A percentile compares a stretch with the other conserved stretches of the same genome.
Conservation (phyloP, 2,113 vertebrate genomes). For the Pedetes capensis region DNA sequence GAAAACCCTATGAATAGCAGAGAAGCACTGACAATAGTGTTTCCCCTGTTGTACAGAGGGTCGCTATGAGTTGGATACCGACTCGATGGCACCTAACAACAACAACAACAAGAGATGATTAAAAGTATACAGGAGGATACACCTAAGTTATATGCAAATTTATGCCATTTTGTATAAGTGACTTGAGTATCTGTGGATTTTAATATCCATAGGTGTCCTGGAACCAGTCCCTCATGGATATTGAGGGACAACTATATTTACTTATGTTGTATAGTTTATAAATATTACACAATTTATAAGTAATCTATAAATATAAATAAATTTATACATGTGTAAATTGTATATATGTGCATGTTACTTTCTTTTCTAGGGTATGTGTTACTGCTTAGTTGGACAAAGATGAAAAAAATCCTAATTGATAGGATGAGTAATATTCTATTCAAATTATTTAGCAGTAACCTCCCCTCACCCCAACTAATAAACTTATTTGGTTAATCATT, state of each 20-base stretch:
- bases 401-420: slow-evolving; percentile 52
- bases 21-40: too few relatives aligned
- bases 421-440: slow-evolving; percentile 71
- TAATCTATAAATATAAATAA: background rate
- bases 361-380: background rate
- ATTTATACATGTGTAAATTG: background rate
- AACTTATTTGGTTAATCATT: slow-evolving; percentile 2
- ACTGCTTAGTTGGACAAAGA: background rate
- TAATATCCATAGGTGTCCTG: background rate
- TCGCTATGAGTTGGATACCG: too few relatives aligned
- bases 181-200: background rate
- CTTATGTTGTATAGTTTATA: background rate
- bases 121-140: background rate
- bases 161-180: background rate
- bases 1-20: too few relatives aligned
- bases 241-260: background rate
- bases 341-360: background rate
- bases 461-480: background rate
- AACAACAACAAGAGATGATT: background rate
- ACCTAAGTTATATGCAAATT: background rate
- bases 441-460: slow-evolving; percentile 66
- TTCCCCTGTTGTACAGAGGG: too few relatives aligned
- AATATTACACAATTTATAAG: too few relatives aligned
- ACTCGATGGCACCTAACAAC: too few relatives aligned
- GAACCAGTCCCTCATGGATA: background rate